A percentile compares a stretch with the other conserved stretches of the same genome.
These are phyloP conservation scores for Leucoraja ocellata DNA, from an alignment of 2,797 vertebrate genomes.

Conservation along the genomic window DNA sequence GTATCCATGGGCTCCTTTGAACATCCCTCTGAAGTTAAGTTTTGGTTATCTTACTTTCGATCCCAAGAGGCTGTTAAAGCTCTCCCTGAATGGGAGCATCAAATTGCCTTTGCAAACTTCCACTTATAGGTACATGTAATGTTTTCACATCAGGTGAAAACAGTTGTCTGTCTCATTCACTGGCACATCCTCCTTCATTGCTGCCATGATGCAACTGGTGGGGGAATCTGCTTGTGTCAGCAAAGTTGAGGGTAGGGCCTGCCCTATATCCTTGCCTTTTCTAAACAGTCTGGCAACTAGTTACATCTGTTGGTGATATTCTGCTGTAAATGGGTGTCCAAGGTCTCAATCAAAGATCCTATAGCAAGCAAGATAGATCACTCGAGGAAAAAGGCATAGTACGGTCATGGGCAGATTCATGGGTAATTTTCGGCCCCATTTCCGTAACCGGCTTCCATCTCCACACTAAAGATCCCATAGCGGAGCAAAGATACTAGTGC, in stretches of 20 bases:
- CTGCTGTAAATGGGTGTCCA: background rate
- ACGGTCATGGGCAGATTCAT: too few species aligned
- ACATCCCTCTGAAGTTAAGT: background rate
- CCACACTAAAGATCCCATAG: too few species aligned
- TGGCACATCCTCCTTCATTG: background rate
- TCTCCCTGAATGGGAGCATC: background rate
- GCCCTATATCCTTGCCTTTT: background rate
- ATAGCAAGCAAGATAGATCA: too few species aligned
- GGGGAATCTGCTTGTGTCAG: too few species aligned
- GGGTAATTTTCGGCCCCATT: too few species aligned
- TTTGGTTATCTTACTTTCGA: background rate
- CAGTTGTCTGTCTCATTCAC: background rate
- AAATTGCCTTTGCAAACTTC: background rate
- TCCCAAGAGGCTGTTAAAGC: background rate
- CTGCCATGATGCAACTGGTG: too few species aligned
- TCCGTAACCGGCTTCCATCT: too few species aligned
- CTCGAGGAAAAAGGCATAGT: too few species aligned
- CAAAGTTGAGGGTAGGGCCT: too few species aligned
- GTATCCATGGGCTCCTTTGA: background rate
- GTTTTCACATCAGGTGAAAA: background rate
- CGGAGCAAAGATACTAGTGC: too few species aligned
- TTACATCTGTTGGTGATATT: background rate
- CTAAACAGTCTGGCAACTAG: background rate
- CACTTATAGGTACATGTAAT: background rate
- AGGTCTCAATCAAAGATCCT: background rate